Evolutionary conservation across 2,113 vertebrate species (phyloP).

Genomic region (Stomatorhinus ivindoensis): DNA sequence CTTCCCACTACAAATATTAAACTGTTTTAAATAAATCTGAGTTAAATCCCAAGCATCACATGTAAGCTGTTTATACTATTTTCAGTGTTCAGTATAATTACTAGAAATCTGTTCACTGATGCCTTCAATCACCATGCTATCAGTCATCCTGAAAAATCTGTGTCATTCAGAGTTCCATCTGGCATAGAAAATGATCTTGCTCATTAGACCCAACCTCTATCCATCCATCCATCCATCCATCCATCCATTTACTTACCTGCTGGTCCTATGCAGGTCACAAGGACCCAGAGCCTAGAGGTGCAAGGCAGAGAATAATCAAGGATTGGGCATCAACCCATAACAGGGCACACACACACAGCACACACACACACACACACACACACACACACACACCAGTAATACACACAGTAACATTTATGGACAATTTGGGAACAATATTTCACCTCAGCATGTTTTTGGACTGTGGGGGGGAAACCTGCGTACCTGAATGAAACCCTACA

Average conservation of each 20-base stretch:
- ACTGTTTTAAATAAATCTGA: slow-evolving; percentile 30
- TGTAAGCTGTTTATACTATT: background rate
- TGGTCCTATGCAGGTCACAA: too few relatives aligned
- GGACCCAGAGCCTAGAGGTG: background rate
- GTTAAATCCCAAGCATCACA: background rate
- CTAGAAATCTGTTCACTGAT: background rate
- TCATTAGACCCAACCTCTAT: background rate
- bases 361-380: background rate
- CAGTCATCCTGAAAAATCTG: background rate
- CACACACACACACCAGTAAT: background rate
- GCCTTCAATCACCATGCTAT: background rate
- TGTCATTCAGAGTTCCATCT: background rate
- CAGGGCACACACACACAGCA: background rate
- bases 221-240: background rate
- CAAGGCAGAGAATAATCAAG: background rate
- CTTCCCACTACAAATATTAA: slow-evolving; percentile 30
- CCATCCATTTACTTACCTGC: background rate
- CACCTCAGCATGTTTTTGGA: background rate
- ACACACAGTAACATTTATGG: background rate
- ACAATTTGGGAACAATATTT: background rate
- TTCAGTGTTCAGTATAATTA: background rate
- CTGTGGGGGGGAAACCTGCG: background rate
- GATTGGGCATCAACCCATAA: background rate
- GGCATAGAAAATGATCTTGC: background rate
- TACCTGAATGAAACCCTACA: background rate